A percentile compares a stretch with the other conserved stretches of the same genome.
Evolutionary conservation across 2,113 vertebrate genomes (phyloP).

Genomic region (Labeo rohita): DNA sequence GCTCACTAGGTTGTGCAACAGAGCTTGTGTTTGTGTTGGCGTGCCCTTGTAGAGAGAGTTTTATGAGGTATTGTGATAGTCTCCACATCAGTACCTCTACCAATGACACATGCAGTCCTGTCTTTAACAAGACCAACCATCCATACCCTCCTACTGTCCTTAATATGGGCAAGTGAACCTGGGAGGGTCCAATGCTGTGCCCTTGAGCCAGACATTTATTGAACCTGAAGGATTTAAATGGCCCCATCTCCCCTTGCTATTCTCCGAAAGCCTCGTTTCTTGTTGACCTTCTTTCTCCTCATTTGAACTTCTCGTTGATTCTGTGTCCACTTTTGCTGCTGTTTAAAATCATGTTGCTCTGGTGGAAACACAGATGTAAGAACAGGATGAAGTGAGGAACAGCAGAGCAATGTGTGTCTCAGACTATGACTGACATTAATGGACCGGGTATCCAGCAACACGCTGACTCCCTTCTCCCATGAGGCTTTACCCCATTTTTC

Average conservation of each 20-base stretch:
- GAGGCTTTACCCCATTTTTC: conserved; percentile 30
- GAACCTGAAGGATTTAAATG: conserved; percentile 44
- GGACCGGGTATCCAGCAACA: conserved; percentile 7
- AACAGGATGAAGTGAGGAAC: not conserved
- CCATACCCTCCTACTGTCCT: conserved; percentile 18
- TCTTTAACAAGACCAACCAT: conserved; percentile 14
- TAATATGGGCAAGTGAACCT: conserved; percentile 26
- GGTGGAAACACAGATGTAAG: conserved; percentile 5
- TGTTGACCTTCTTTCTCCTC: conserved; percentile 23
- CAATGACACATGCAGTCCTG: conserved; percentile 27
- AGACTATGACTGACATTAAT: conserved; percentile 46
- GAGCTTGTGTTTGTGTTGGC: conserved; percentile 8
- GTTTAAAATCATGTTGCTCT: conserved; percentile 4
- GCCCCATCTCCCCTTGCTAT: not conserved
- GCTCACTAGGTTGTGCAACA: not conserved
- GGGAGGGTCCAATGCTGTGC: conserved; percentile 28
- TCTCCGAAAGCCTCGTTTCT: not conserved
- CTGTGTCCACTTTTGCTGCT: not conserved
- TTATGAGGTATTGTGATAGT: not conserved
- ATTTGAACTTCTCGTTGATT: conserved; percentile 3
- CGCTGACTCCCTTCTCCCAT: conserved; percentile 21
- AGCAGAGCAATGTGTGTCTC: not conserved
- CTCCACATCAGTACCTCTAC: conserved; percentile 18
- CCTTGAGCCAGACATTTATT: conserved; percentile 51
- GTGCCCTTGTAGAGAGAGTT: not conserved